These are phyloP conservation scores for Darevskia nairensis DNA, from an alignment of 2,797 vertebrate genomes.

Conservation along the genomic window DNA sequence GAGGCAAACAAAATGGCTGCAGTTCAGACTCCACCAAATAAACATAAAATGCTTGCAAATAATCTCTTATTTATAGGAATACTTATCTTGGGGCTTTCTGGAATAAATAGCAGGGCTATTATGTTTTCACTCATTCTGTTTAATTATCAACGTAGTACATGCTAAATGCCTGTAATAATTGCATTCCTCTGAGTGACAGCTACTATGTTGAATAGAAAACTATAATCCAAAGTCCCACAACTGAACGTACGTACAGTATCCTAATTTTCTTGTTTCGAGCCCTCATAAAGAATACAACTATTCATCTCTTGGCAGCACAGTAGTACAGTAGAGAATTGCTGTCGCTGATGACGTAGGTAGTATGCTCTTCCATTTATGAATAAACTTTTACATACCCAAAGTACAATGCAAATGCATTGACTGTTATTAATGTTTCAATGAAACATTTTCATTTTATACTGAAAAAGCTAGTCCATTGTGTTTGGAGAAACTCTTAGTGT, in stretches of 20 bases:
- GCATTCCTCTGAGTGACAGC: slow-evolving; percentile 53
- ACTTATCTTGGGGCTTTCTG: slow-evolving; percentile 63
- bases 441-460: background rate
- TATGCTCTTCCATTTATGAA: background rate
- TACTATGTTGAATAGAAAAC: slow-evolving; percentile 50
- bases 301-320: slow-evolving; percentile 22
- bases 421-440: background rate
- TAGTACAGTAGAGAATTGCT: slow-evolving; percentile 25
- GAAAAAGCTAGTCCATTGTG: background rate
- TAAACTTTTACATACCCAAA: slow-evolving; percentile 31
- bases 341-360: background rate
- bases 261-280: slow-evolving; percentile 25
- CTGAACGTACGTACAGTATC: slow-evolving; percentile 46
- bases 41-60: slow-evolving; percentile 34
- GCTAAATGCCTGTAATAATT: slow-evolving; percentile 68
- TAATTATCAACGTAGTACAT: slow-evolving; percentile 61
- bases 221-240: slow-evolving; percentile 58
- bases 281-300: slow-evolving; percentile 38
- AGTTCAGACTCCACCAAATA: slow-evolving; percentile 54
- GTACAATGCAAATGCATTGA: background rate
- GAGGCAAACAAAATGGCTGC: slow-evolving; percentile 55
- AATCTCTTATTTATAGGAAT: slow-evolving; percentile 59
- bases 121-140: slow-evolving; percentile 51
- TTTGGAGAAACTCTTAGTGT: background rate
- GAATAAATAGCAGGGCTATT: slow-evolving; percentile 54